A percentile compares a stretch with the other conserved stretches of the same genome.
phyloP scores from a whole-genome alignment of 2,113 vertebrate genomes.

The rat (Rattus norvegicus) region DNA sequence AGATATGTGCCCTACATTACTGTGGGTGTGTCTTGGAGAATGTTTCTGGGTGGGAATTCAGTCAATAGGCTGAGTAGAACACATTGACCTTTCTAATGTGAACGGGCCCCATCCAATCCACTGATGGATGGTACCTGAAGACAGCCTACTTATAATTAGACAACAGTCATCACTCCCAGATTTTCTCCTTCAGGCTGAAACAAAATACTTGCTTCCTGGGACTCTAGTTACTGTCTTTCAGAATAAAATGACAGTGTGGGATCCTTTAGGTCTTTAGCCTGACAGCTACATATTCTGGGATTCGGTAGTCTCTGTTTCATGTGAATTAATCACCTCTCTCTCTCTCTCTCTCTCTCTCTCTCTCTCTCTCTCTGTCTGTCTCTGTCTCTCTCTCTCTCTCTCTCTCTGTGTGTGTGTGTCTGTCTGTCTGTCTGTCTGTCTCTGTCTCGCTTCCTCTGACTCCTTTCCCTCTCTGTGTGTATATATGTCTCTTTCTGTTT shows the following conservation, averaged over 20 bases:
- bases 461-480: neutral
- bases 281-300: neutral
- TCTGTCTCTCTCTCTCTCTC: neutral
- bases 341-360: neutral
- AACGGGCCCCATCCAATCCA: neutral
- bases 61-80: neutral
- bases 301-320: neutral
- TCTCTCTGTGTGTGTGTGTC: neutral
- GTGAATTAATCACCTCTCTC: neutral
- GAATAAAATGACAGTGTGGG: neutral
- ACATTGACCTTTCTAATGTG: neutral
- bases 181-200: neutral
- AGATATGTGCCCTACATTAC: neutral
- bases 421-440: neutral
- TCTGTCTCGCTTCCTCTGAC: neutral
- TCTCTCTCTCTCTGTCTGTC: neutral
- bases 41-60: conserved; percentile 18
- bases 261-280: neutral
- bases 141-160: neutral
- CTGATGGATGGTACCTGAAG: neutral
- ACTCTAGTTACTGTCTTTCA: neutral
- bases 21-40: neutral
- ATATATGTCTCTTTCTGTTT: neutral
- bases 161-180: neutral
- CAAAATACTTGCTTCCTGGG: neutral